These are phyloP conservation scores for Mythimna impura DNA, from an alignment of 2,888 invertebrate genomes.

Conservation along the genomic window DNA sequence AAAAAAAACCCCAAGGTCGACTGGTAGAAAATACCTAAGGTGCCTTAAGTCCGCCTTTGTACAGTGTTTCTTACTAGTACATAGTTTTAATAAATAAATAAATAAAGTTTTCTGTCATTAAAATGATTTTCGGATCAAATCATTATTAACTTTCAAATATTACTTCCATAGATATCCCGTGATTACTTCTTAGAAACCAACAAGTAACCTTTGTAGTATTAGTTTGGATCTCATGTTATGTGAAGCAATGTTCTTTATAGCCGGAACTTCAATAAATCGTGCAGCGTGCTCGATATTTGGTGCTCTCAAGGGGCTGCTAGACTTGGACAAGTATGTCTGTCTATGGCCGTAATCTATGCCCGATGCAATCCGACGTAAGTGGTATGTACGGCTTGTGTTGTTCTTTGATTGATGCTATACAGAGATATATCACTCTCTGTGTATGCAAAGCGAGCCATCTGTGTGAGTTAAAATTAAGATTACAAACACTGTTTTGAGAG, in stretches of 20 bases:
- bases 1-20: too few species aligned
- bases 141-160: too few species aligned
- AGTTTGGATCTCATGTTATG: background rate
- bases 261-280: constrained; percentile 24
- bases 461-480: background rate
- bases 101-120: too few species aligned
- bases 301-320: constrained; percentile 47
- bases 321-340: constrained; percentile 23
- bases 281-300: constrained; percentile 19
- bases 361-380: constrained; percentile 48
- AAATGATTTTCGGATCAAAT: too few species aligned
- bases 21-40: too few species aligned
- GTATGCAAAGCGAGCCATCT: constrained; percentile 1
- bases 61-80: too few species aligned
- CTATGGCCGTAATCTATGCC: constrained; percentile 47
- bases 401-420: constrained; percentile 23
- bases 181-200: too few species aligned
- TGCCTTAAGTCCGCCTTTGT: too few species aligned
- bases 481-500: background rate
- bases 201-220: too few species aligned
- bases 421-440: constrained; percentile 1
- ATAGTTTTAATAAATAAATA: too few species aligned
- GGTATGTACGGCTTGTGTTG: constrained; percentile 37
- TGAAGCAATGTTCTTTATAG: background rate
- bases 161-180: too few species aligned